These are phyloP conservation scores for Schizaphis graminum DNA, from an alignment of 2,888 invertebrate genomes.

Conservation along the genomic window DNA sequence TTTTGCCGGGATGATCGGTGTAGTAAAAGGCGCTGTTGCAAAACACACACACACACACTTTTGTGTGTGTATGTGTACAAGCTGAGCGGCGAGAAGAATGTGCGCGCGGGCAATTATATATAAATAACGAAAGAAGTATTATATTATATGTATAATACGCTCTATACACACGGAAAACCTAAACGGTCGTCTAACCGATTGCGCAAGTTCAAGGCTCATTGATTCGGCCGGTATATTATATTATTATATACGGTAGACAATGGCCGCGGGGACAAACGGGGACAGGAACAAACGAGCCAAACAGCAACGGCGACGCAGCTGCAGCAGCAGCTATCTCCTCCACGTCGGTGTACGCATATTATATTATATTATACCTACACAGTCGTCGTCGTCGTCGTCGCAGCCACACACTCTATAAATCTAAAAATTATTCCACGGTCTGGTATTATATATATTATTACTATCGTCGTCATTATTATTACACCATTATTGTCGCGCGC, in stretches of 20 bases:
- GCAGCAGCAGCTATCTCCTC: background rate
- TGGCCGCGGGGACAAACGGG: conserved; percentile 32
- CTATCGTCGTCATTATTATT: background rate
- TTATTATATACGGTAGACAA: conserved; percentile 45
- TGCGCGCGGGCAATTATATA: background rate
- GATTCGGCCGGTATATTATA: conserved; percentile 45
- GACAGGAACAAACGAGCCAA: conserved; percentile 33
- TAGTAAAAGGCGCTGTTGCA: background rate
- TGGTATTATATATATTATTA: conserved; percentile 49
- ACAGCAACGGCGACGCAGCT: background rate
- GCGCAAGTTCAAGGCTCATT: conserved; percentile 64
- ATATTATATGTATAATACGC: background rate
- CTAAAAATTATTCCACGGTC: conserved; percentile 65
- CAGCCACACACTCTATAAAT: conserved; percentile 50
- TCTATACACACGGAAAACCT: background rate
- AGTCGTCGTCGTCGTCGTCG: background rate
- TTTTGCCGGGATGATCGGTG: background rate
- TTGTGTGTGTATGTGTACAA: background rate
- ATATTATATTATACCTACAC: background rate
- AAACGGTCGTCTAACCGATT: conserved; percentile 50
- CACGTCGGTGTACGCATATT: background rate
- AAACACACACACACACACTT: background rate
- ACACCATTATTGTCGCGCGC: conserved; percentile 20
- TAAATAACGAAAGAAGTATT: background rate
- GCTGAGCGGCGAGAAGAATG: background rate